Conservation (phyloP, 2,888 invertebrate genomes). For the Cheilosia soror region DNA sequence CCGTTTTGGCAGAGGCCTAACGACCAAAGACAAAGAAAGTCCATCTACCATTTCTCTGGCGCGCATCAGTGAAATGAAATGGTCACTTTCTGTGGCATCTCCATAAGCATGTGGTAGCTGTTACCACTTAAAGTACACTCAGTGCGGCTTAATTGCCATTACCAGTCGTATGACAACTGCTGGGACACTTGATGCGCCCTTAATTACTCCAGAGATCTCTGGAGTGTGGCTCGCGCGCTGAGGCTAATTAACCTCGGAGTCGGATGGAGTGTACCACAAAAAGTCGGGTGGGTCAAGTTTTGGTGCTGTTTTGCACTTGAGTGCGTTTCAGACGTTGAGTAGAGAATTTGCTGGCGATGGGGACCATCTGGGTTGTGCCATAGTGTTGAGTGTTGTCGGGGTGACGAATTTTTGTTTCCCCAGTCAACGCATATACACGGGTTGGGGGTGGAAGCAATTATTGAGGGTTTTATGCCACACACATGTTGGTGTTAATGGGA, state of each 20-base stretch:
- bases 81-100: constrained; percentile 68
- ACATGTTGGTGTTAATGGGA: constrained; percentile 70
- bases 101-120: constrained; percentile 23
- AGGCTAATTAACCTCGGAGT: constrained; percentile 73
- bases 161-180: constrained; percentile 70
- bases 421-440: background rate
- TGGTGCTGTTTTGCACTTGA: constrained; percentile 69
- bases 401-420: constrained; percentile 59
- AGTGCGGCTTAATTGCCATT: constrained; percentile 70
- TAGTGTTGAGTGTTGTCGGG: constrained; percentile 40
- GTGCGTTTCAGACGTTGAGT: constrained; percentile 51
- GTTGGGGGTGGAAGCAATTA: constrained; percentile 2
- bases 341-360: constrained; percentile 30
- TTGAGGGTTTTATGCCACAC: constrained; percentile 54
- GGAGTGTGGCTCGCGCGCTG: constrained; percentile 75
- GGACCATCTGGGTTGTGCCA: constrained; percentile 66
- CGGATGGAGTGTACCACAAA: constrained; percentile 58
- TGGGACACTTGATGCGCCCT: constrained; percentile 75
- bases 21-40: constrained; percentile 67
- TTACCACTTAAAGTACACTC: constrained; percentile 48
- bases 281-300: constrained; percentile 75
- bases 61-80: constrained; percentile 33
- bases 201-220: constrained; percentile 67
- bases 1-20: constrained; percentile 9
- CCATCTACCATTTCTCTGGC: constrained; percentile 60